Conservation (phyloP, 2,113 vertebrate species). For the Pseudopipra pipra region DNA sequence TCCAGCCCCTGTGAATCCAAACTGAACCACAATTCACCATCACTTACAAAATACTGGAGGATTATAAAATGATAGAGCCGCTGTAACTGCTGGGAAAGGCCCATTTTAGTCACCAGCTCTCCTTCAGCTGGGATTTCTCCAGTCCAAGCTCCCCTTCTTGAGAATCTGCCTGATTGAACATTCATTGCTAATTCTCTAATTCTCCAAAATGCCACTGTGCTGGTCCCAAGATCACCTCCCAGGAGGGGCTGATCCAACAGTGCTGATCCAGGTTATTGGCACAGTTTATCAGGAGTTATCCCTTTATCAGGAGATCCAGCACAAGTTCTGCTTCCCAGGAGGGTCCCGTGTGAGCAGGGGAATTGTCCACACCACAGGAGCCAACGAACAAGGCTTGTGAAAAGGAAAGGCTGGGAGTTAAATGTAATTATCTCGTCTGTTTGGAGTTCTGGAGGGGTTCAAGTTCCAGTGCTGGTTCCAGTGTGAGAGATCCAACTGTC, state of each 20-base stretch:
- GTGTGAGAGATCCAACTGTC: background rate
- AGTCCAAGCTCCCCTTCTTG: background rate
- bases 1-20: background rate
- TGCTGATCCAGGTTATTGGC: conserved; percentile 14
- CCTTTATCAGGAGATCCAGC: background rate
- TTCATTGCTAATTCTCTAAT: background rate
- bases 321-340: conserved; percentile 15
- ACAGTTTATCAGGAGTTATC: conserved; percentile 42
- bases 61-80: rapidly evolving
- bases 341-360: conserved; percentile 11
- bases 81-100: background rate
- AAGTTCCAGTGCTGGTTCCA: background rate
- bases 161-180: background rate
- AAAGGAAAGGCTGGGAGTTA: background rate
- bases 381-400: background rate
- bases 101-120: background rate
- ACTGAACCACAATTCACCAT: background rate
- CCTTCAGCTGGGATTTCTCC: background rate
- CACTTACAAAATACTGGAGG: background rate
- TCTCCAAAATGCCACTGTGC: background rate
- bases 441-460: background rate
- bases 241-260: background rate
- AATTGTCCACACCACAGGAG: conserved; percentile 2
- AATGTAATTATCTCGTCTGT: background rate
- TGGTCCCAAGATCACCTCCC: conserved; percentile 11